phyloP scores from a whole-genome alignment of 2,888 invertebrate species.

The Plagiodera versicolora region DNA sequence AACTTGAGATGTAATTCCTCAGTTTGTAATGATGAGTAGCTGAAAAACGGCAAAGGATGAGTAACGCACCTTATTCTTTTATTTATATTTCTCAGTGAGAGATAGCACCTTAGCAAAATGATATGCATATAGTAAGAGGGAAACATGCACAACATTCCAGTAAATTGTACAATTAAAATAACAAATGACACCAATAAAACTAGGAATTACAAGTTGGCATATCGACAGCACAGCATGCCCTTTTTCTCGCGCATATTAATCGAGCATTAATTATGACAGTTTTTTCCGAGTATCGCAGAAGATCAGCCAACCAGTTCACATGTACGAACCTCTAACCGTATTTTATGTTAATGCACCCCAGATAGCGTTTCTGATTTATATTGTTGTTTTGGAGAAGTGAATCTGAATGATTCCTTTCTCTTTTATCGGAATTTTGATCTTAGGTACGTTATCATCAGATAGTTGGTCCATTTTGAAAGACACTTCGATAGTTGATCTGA shows the following conservation, averaged over 20 bases:
- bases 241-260: slow-evolving; percentile 51
- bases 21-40: no score
- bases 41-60: no score
- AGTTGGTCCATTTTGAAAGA: background rate
- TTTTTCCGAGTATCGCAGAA: slow-evolving; percentile 37
- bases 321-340: slow-evolving; percentile 28
- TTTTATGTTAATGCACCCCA: slow-evolving; percentile 42
- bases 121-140: slow-evolving; percentile 37
- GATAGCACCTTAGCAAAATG: slow-evolving; percentile 15
- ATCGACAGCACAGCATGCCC: slow-evolving; percentile 49
- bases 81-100: slow-evolving; percentile 7
- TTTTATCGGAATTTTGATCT: slow-evolving; percentile 19
- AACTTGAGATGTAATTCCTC: no score
- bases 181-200: slow-evolving; percentile 52
- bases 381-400: slow-evolving; percentile 17
- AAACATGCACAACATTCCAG: slow-evolving; percentile 46
- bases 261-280: slow-evolving; percentile 48
- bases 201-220: slow-evolving; percentile 49
- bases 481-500: background rate
- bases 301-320: slow-evolving; percentile 37
- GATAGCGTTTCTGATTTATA: slow-evolving; percentile 41
- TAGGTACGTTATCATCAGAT: slow-evolving; percentile 9
- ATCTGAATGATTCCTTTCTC: slow-evolving; percentile 21
- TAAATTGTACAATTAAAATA: slow-evolving; percentile 53
- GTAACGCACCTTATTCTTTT: background rate